Evolutionary conservation across 2,888 invertebrate species (phyloP).

Genomic region (Drosophila niveifrons): DNA sequence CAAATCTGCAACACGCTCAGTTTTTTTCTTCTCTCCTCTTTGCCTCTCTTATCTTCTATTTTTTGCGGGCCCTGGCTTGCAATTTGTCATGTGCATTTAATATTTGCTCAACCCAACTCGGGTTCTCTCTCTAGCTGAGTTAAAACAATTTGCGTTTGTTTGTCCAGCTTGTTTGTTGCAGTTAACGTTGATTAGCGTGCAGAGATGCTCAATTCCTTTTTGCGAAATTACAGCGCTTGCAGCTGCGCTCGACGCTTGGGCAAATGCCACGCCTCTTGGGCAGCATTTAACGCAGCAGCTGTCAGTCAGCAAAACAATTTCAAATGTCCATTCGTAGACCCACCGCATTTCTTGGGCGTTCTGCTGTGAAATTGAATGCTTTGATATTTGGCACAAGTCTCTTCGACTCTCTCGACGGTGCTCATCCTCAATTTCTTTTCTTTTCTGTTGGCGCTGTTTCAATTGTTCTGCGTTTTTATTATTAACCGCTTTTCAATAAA

Average conservation of each 20-base stretch:
- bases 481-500: slow-evolving; percentile 59
- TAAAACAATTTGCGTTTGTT: slow-evolving; percentile 80
- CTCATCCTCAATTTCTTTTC: slow-evolving; percentile 8
- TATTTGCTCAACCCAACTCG: slow-evolving; percentile 54
- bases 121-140: background rate
- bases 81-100: slow-evolving; percentile 80
- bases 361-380: slow-evolving; percentile 73
- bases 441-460: slow-evolving; percentile 14
- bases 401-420: background rate
- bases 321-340: slow-evolving; percentile 70
- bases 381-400: slow-evolving; percentile 62
- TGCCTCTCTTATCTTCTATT: too few relatives aligned
- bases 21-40: too few relatives aligned
- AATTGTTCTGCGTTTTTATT: slow-evolving; percentile 25
- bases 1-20: slow-evolving; percentile 77
- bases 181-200: slow-evolving; percentile 80
- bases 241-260: slow-evolving; percentile 40
- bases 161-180: slow-evolving; percentile 82
- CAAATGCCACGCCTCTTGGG: slow-evolving; percentile 64
- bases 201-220: slow-evolving; percentile 49
- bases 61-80: slow-evolving; percentile 37
- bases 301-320: slow-evolving; percentile 79
- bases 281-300: slow-evolving; percentile 67
- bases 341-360: slow-evolving; percentile 70
- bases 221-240: slow-evolving; percentile 64